Conservation (phyloP, 1,140 invertebrate genomes). For the Pristionchus pacificus region DNA sequence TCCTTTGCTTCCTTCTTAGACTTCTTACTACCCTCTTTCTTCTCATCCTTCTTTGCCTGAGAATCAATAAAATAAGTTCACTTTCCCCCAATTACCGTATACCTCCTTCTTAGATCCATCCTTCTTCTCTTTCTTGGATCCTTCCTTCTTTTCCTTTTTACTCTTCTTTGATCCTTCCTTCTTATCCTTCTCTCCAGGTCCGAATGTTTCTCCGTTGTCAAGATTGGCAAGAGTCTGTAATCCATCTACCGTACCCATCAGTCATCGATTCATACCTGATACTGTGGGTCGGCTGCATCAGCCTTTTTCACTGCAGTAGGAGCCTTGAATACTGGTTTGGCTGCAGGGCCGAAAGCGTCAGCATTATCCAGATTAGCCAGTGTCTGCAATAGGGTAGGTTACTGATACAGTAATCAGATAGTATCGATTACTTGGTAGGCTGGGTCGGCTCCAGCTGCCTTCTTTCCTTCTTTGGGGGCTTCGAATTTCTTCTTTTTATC, state of each 20-base stretch:
- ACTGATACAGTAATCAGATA: conserved; percentile 1
- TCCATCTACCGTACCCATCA: conserved; percentile 19
- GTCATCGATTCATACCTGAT: conserved; percentile 25
- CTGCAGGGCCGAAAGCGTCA: neutral
- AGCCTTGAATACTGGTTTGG: too few species aligned
- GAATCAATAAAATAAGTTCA: neutral
- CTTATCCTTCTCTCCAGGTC: neutral
- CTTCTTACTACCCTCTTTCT: neutral
- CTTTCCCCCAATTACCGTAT: conserved; percentile 14
- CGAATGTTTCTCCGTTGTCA: conserved; percentile 18
- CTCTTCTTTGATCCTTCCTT: too few species aligned
- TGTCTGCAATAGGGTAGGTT: neutral
- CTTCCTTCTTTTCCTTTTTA: too few species aligned
- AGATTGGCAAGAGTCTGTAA: conserved; percentile 20
- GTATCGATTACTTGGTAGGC: neutral
- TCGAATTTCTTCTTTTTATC: neutral
- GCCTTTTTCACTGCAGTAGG: neutral
- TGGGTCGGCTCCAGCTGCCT: neutral
- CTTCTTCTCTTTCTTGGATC: conserved; percentile 6
- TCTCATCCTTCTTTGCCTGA: neutral
- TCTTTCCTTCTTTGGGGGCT: neutral
- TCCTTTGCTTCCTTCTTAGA: neutral
- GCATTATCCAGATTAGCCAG: too few species aligned
- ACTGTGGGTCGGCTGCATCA: neutral
- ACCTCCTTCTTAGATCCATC: conserved; percentile 4